Percentiles rank a stretch among this genome's conserved stretches.
These are phyloP conservation scores for Holothuria leucospilota DNA, from an alignment of 53 echinoderm and acorn worm genomes.

Conservation along the genomic window DNA sequence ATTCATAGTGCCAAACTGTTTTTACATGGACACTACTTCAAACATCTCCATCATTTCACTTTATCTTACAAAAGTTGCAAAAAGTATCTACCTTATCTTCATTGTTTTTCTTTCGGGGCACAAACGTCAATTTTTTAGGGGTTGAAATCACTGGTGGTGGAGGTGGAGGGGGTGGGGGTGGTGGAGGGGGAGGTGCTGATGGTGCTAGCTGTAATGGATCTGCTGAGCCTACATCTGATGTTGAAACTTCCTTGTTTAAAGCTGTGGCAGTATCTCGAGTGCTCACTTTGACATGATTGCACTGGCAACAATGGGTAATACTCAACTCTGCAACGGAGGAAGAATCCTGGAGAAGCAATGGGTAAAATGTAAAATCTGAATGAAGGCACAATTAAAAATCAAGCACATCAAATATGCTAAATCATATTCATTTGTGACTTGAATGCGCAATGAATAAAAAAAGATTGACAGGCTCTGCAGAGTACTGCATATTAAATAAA, in stretches of 20 bases:
- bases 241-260: background rate
- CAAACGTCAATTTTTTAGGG: conserved; percentile 20
- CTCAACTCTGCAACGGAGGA: too few relatives aligned
- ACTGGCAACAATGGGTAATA: background rate
- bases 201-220: background rate
- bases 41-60: too few relatives aligned
- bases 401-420: too few relatives aligned
- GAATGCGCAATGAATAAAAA: too few relatives aligned
- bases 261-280: background rate
- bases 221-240: background rate
- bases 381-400: too few relatives aligned
- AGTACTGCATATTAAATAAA: background rate
- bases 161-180: conserved; percentile 47
- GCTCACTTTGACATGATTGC: conserved; percentile 6
- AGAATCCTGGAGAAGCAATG: too few relatives aligned
- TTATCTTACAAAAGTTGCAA: too few relatives aligned
- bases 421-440: too few relatives aligned
- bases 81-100: conserved; percentile 8
- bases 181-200: conserved; percentile 59
- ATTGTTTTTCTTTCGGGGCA: conserved; percentile 41
- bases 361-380: too few relatives aligned
- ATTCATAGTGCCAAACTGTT: too few relatives aligned
- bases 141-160: conserved; percentile 13
- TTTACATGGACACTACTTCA: too few relatives aligned
- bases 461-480: too few relatives aligned